phyloP scores from a whole-genome alignment of 1,140 invertebrate genomes.

The Dendroctonus ponderosae region DNA sequence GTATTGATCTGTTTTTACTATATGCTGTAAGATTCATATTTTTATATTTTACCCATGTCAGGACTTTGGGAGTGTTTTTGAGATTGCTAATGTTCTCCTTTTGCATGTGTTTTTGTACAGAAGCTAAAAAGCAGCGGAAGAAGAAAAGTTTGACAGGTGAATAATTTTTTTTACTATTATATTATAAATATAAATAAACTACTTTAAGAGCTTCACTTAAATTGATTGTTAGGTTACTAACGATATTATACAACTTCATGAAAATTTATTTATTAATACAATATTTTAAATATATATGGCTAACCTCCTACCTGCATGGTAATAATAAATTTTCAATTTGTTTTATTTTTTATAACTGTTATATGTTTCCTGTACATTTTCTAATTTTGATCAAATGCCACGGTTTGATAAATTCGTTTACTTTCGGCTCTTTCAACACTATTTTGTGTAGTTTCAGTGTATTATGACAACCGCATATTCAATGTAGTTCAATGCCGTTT shows the following conservation, averaged over 20 bases:
- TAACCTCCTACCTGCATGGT: too few relatives aligned
- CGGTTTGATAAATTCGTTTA: too few relatives aligned
- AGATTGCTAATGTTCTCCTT: constrained; percentile 63
- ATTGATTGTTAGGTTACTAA: constrained; percentile 5
- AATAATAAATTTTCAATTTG: too few relatives aligned
- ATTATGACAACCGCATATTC: too few relatives aligned
- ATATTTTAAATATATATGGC: too few relatives aligned
- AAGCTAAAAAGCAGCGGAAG: constrained; percentile 89
- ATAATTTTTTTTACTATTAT: constrained; percentile 47
- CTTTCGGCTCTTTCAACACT: too few relatives aligned
- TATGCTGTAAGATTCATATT: constrained; percentile 31
- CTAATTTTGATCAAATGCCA: too few relatives aligned
- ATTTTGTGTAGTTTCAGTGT: too few relatives aligned
- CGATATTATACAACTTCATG: background rate
- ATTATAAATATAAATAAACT: constrained; percentile 21
- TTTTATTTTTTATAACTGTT: too few relatives aligned
- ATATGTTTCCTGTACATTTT: too few relatives aligned
- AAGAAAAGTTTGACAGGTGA: constrained; percentile 87
- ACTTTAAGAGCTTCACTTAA: constrained; percentile 17
- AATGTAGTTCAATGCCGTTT: too few relatives aligned
- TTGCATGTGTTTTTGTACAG: constrained; percentile 69
- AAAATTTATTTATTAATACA: too few relatives aligned
- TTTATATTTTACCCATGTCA: constrained; percentile 48
- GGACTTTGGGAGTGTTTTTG: constrained; percentile 51
- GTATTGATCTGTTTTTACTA: constrained; percentile 6